Evolutionary conservation across 2,113 vertebrate genomes (phyloP), one percentile per base, ranked within the genome.

Genomic region (Misgurnus mizolepis): DNA sequence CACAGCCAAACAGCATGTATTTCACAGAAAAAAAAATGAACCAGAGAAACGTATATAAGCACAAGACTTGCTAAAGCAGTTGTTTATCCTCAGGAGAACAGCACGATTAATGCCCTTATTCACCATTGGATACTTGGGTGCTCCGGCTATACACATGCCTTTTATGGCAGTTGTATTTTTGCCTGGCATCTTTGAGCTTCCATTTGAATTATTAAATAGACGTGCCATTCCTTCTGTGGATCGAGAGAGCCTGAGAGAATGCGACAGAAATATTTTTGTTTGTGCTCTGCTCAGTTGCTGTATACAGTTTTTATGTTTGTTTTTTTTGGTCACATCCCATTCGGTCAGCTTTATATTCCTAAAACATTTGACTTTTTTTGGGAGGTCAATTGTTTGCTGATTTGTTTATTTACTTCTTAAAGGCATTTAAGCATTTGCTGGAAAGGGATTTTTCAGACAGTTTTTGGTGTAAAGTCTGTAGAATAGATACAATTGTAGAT

Each of bases 131-230:
- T 87, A 89, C 82, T 86, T 82, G 87, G 85, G 88, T 76, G 88
- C 88, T 84, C 84, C 84, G 67, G 87, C 89, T 87, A 90, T 85
- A 92, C 89, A 92, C 88, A 84, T n/a, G 79, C 84, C 89, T 92
- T 93, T 93, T 92, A 93, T 91, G 90, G 90, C 87, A 82, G 88
- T 90, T 91, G 90, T 93, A 93, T 92, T 92, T 93, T 91, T 92
- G 92, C 92, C 92, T 92, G 91, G 89, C 91, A 90, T 90, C 89
- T 85, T 86, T 91, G 89, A 89, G 90, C 91, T 91, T 81, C 85
- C 86, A 86, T 91, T 91, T 93, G 89, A 93, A 93, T 93, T 91
- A 93, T 93, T 93, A 91, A 93, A 93, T 87, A 89, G 86, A 86
- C 84, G 85, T 34, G 78, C 81, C 79, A 71, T 87, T 89, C 83